phyloP scores from a whole-genome alignment of 1,140 invertebrate genomes.

The Reticulitermes speratus region DNA sequence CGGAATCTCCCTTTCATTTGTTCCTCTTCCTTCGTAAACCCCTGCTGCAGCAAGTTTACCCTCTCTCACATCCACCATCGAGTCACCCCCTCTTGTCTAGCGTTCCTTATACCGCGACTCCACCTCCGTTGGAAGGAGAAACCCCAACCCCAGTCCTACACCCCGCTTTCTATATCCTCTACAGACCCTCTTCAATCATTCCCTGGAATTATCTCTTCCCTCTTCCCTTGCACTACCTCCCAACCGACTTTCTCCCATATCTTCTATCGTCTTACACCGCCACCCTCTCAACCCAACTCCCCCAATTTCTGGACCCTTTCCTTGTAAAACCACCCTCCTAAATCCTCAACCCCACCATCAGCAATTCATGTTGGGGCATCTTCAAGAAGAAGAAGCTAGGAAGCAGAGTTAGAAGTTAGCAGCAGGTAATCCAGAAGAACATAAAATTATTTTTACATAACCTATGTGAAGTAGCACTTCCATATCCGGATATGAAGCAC shows the following conservation, averaged over 20 bases:
- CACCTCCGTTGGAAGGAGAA: constrained; percentile 9
- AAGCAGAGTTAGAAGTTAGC: neutral
- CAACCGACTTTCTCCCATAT: neutral
- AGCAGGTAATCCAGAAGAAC: neutral
- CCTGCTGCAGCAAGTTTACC: constrained; percentile 15
- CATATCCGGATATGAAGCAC: no score
- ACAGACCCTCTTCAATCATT: constrained; percentile 32
- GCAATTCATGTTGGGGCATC: neutral
- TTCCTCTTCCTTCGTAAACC: constrained; percentile 18
- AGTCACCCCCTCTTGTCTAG: neutral
- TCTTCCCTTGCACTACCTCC: constrained; percentile 22
- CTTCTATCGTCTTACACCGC: neutral
- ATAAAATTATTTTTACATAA: neutral
- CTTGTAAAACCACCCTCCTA: neutral
- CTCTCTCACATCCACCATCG: constrained; percentile 26
- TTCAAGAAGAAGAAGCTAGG: neutral
- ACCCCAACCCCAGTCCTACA: neutral
- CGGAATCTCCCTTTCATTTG: constrained; percentile 24
- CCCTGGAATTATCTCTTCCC: constrained; percentile 29
- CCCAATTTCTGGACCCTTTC: constrained; percentile 21
- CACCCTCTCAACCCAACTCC: constrained; percentile 18
- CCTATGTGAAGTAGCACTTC: neutral
- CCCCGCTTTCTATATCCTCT: constrained; percentile 7
- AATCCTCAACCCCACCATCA: constrained; percentile 4
- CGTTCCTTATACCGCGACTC: neutral